Percentiles rank a stretch among this genome's conserved stretches.
These are phyloP conservation scores for Antheraea assamensis DNA, from an alignment of 2,888 invertebrate species.

Conservation along the genomic window DNA sequence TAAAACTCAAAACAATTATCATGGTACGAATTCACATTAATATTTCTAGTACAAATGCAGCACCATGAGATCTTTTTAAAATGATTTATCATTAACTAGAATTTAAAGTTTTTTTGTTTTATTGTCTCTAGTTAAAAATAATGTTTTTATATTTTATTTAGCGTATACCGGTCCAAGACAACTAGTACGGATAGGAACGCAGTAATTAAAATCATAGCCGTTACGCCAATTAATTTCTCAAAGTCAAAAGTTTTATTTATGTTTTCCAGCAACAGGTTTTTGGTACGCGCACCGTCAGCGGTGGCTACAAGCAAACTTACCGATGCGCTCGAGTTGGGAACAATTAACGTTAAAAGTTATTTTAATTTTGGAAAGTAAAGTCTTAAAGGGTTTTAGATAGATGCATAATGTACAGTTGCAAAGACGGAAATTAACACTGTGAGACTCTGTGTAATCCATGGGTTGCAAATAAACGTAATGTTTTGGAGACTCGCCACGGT, in stretches of 20 bases:
- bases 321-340: background rate
- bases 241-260: slow-evolving; percentile 63
- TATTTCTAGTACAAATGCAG: background rate
- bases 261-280: slow-evolving; percentile 43
- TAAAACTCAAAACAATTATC: too few species aligned
- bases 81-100: slow-evolving; percentile 1
- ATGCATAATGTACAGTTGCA: background rate
- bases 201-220: slow-evolving; percentile 69
- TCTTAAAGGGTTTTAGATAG: background rate
- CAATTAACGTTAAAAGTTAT: background rate
- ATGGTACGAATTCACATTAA: too few species aligned
- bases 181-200: slow-evolving; percentile 49
- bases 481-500: slow-evolving; percentile 64
- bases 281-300: slow-evolving; percentile 31
- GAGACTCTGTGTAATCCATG: slow-evolving; percentile 33
- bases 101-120: slow-evolving; percentile 12
- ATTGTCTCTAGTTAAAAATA: slow-evolving; percentile 21
- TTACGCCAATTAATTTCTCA: slow-evolving; percentile 79
- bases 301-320: background rate
- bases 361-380: background rate
- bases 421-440: slow-evolving; percentile 20
- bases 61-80: background rate
- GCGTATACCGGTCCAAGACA: slow-evolving; percentile 23
- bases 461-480: slow-evolving; percentile 24
- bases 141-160: slow-evolving; percentile 20